These are phyloP conservation scores for Galemys pyrenaicus DNA, from an alignment of 2,113 vertebrate genomes.

Conservation along the genomic window DNA sequence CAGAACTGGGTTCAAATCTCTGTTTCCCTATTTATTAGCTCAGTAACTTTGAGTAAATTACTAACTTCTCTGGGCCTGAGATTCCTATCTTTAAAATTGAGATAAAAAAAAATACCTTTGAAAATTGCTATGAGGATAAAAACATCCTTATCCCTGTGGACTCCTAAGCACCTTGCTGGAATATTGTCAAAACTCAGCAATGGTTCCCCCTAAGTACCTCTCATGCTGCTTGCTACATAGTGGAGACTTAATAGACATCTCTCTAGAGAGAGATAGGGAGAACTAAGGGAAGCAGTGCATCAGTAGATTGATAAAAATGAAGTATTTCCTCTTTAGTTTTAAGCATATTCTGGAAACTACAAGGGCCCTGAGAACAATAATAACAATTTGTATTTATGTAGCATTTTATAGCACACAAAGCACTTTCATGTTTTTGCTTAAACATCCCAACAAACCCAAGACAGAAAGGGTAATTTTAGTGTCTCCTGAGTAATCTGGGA, in stretches of 20 bases:
- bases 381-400: not conserved
- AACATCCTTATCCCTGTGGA: not conserved
- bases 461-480: not conserved
- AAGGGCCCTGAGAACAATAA: not conserved
- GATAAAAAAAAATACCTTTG: not conserved
- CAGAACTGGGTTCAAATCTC: not conserved
- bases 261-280: not conserved
- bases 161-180: not conserved
- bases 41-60: not conserved
- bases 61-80: not conserved
- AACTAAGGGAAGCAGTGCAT: not conserved
- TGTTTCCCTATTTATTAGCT: not conserved
- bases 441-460: not conserved
- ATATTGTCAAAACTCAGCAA: not conserved
- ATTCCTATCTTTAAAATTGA: conserved; percentile 31
- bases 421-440: not conserved
- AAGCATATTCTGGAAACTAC: not conserved
- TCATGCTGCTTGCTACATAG: not conserved
- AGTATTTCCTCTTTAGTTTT: not conserved
- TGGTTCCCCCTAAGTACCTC: not conserved
- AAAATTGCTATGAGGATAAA: not conserved
- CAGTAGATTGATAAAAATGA: not conserved
- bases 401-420: not conserved
- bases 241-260: not conserved
- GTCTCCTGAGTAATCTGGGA: not conserved